These are phyloP conservation scores for Laterallus jamaicensis DNA, from an alignment of 2,113 vertebrate genomes.

Conservation along the genomic window DNA sequence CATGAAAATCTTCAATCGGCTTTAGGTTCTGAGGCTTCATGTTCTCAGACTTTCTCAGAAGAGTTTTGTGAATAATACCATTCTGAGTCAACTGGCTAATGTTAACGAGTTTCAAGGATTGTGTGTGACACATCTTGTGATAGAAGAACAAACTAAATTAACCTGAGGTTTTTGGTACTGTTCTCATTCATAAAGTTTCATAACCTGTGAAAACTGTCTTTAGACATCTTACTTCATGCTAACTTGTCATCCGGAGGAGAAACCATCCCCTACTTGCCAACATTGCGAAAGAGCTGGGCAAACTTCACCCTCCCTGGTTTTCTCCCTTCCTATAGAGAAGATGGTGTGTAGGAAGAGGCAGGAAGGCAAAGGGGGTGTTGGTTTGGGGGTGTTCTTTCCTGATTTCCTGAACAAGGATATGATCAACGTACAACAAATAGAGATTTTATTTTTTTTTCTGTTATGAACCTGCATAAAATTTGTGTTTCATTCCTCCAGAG, in stretches of 20 bases:
- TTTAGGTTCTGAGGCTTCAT: background rate
- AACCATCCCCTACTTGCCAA: background rate
- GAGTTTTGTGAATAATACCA: background rate
- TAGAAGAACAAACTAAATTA: background rate
- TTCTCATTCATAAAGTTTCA: slow-evolving; percentile 31
- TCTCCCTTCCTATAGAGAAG: background rate
- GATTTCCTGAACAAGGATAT: background rate
- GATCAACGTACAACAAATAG: background rate
- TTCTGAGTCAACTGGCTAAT: slow-evolving; percentile 36
- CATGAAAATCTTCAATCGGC: background rate
- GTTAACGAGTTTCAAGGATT: background rate
- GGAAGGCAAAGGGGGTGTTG: background rate
- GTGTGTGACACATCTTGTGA: background rate
- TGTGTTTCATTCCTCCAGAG: background rate
- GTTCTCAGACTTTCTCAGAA: background rate
- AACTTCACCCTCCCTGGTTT: background rate
- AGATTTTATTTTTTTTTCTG: rapidly evolving
- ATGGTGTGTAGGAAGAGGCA: background rate
- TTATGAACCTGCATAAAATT: background rate
- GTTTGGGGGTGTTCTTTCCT: background rate
- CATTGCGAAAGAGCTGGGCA: background rate
- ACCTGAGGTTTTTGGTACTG: background rate
- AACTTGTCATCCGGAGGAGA: background rate
- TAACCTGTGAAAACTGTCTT: background rate
- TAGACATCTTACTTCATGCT: background rate